Evolutionary conservation across 2,888 invertebrate species (phyloP).

Genomic region (Sphinx pinastri): DNA sequence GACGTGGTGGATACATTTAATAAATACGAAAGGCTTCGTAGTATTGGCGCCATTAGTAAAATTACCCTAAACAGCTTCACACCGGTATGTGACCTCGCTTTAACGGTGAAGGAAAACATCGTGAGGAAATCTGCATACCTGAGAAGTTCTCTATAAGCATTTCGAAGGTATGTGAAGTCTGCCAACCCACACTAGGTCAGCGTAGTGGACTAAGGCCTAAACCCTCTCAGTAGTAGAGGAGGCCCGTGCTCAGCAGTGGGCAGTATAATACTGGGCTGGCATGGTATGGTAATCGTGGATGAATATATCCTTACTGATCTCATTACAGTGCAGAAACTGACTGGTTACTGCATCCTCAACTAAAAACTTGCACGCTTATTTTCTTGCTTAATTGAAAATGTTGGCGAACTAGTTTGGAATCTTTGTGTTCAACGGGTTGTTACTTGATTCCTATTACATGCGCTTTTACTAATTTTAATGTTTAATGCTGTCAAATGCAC

Average conservation of each 20-base stretch:
- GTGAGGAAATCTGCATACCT: no score
- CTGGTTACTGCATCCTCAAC: slow-evolving; percentile 40
- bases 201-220: no score
- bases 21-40: slow-evolving; percentile 24
- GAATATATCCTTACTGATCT: no score
- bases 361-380: slow-evolving; percentile 44
- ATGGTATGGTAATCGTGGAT: no score
- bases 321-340: background rate
- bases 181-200: no score
- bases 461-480: background rate
- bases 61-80: slow-evolving; percentile 41
- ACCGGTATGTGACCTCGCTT: background rate
- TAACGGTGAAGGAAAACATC: no score
- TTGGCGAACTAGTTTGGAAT: slow-evolving; percentile 40
- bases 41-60: slow-evolving; percentile 41
- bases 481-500: background rate
- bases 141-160: no score
- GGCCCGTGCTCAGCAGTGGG: no score
- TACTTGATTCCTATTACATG: background rate
- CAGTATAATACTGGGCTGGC: no score
- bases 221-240: no score
- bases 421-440: background rate
- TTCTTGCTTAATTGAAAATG: slow-evolving; percentile 50
- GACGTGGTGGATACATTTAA: background rate
- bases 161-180: no score